phyloP scores from a whole-genome alignment of 1,140 invertebrate species.

The Zophobas atratus region DNA sequence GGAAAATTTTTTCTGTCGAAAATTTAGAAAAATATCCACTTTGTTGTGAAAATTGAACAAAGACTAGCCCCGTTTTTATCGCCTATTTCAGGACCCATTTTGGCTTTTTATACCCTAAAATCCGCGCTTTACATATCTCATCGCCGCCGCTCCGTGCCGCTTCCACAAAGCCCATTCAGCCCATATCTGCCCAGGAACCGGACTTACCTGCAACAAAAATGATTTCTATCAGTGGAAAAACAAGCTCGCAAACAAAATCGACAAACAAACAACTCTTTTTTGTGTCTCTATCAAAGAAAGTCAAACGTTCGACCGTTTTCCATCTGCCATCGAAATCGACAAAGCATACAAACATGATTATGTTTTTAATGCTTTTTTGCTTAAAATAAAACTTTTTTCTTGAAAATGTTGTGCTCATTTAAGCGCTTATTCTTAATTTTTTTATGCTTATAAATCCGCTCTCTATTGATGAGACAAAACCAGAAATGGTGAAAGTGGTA shows the following conservation, averaged over 20 bases:
- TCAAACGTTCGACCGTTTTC: neutral
- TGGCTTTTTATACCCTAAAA: neutral
- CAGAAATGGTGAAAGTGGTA: no score
- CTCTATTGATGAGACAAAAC: no score
- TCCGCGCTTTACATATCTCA: no score
- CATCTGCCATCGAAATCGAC: neutral
- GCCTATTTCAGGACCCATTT: neutral
- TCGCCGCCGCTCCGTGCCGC: neutral
- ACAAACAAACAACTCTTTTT: neutral
- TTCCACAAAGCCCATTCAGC: conserved; percentile 25
- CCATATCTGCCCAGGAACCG: conserved; percentile 12
- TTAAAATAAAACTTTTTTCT: no score
- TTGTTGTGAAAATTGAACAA: no score
- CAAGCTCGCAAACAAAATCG: neutral
- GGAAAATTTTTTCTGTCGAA: no score
- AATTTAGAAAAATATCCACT: no score
- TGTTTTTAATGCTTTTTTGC: no score
- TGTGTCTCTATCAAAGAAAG: neutral
- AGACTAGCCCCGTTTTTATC: no score
- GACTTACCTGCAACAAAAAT: conserved; percentile 31
- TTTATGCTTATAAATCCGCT: no score
- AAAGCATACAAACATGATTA: neutral
- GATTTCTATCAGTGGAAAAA: conserved; percentile 3
- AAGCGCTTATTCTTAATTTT: no score
- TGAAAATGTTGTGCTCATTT: no score